A percentile compares a stretch with the other conserved stretches of the same genome.
Conservation (phyloP, 2,113 vertebrate genomes). For the Nesoenas mayeri region DNA sequence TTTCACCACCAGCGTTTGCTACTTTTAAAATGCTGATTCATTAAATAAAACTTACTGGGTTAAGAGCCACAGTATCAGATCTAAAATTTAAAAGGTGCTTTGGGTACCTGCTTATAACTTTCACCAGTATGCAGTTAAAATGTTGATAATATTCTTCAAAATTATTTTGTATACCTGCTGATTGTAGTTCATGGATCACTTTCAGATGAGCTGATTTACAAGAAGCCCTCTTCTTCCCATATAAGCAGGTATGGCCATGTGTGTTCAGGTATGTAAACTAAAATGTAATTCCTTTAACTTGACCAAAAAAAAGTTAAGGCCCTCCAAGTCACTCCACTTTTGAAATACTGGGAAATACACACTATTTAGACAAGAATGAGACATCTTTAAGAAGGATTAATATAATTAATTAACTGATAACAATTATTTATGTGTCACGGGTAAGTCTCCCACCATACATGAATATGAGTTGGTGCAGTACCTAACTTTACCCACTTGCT, state of each 20-base stretch:
- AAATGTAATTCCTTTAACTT: background rate
- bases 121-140: background rate
- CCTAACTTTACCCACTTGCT: background rate
- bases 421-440: background rate
- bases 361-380: background rate
- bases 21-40: constrained; percentile 38
- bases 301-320: background rate
- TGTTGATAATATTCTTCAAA: background rate
- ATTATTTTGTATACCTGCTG: background rate
- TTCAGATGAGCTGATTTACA: background rate
- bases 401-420: background rate
- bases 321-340: background rate
- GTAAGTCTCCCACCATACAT: background rate
- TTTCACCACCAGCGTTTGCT: background rate
- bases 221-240: background rate
- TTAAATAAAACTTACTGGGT: background rate
- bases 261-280: background rate
- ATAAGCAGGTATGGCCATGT: background rate
- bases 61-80: background rate
- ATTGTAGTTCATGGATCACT: background rate
- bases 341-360: background rate
- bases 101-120: background rate
- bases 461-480: background rate
- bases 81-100: background rate
- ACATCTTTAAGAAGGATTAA: background rate